These are phyloP conservation scores for Meteorus cinctellus DNA, from an alignment of 2,888 invertebrate species.

Conservation along the genomic window DNA sequence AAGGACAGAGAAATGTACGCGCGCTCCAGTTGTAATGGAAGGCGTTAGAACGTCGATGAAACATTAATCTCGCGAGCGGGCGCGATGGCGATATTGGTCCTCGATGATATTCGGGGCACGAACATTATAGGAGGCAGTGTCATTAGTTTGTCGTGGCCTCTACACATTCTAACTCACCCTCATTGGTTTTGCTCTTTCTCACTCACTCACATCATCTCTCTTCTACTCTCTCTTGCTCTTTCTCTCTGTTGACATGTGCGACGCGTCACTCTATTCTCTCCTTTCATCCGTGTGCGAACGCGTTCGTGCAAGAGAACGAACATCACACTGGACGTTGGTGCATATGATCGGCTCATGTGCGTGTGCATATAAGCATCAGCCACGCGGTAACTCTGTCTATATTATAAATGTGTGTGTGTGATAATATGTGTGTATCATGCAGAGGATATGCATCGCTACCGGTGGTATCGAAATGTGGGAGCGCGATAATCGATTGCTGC, in stretches of 20 bases:
- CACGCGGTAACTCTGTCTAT: slow-evolving; percentile 7
- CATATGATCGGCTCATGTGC: slow-evolving; percentile 26
- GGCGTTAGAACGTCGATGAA: slow-evolving; percentile 57
- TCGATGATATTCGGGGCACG: slow-evolving; percentile 71
- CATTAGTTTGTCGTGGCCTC: slow-evolving; percentile 55
- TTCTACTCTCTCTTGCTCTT: not conserved
- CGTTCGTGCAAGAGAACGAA: slow-evolving; percentile 51
- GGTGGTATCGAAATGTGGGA: slow-evolving; percentile 66
- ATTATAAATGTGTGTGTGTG: not conserved
- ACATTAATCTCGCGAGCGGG: slow-evolving; percentile 68
- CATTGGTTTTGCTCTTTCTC: slow-evolving; percentile 40
- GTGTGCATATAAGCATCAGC: slow-evolving; percentile 40
- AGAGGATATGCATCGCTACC: slow-evolving; percentile 3
- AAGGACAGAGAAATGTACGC: slow-evolving; percentile 33
- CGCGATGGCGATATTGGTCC: slow-evolving; percentile 68
- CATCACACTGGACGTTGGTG: slow-evolving; percentile 34
- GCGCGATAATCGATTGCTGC: slow-evolving; percentile 70
- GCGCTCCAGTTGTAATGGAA: slow-evolving; percentile 45
- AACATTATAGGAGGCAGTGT: slow-evolving; percentile 63
- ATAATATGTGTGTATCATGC: not conserved
- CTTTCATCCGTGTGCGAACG: slow-evolving; percentile 38
- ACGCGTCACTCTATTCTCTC: slow-evolving; percentile 2
- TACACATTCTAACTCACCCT: slow-evolving; percentile 22
- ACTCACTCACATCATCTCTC: slow-evolving; percentile 33
- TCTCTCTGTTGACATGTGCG: slow-evolving; percentile 2